Conservation (phyloP, 2,113 vertebrate genomes). For the Aspiorhynchus laticeps region DNA sequence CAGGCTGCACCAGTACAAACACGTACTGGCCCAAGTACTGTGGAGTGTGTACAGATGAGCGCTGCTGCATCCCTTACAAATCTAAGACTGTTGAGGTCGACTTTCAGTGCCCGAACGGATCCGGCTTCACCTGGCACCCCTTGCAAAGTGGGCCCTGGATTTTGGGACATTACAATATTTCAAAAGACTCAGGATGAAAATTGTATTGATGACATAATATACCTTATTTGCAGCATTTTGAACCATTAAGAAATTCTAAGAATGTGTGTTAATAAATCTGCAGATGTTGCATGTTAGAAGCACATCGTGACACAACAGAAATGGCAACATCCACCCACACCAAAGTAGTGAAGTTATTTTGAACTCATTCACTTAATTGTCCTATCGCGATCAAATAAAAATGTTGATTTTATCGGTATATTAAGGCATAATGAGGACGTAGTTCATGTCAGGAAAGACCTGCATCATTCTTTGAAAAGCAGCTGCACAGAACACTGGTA, state of each 20-base stretch:
- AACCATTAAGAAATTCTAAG: background rate
- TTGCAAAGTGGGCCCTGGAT: background rate
- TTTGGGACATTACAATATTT: background rate
- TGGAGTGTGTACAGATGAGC: conserved; percentile 74
- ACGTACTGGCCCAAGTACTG: conserved; percentile 79
- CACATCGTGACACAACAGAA: background rate
- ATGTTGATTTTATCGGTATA: background rate
- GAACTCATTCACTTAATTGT: background rate
- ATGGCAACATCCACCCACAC: background rate
- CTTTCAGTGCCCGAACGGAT: conserved; percentile 75
- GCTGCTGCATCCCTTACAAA: conserved; percentile 78
- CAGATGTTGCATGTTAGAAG: background rate
- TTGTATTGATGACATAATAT: background rate
- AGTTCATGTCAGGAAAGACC: background rate
- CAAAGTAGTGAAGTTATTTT: background rate
- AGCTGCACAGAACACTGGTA: background rate
- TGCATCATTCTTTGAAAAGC: background rate
- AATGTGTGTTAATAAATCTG: background rate
- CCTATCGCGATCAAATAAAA: background rate
- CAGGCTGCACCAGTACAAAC: conserved; percentile 74
- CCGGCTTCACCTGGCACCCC: too few species aligned
- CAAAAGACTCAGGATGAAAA: background rate
- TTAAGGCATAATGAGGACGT: background rate
- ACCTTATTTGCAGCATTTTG: background rate
- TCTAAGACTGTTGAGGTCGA: conserved; percentile 75